Evolutionary conservation across 2,797 vertebrate species (phyloP).

Genomic region (Pachyuromys duprasi): DNA sequence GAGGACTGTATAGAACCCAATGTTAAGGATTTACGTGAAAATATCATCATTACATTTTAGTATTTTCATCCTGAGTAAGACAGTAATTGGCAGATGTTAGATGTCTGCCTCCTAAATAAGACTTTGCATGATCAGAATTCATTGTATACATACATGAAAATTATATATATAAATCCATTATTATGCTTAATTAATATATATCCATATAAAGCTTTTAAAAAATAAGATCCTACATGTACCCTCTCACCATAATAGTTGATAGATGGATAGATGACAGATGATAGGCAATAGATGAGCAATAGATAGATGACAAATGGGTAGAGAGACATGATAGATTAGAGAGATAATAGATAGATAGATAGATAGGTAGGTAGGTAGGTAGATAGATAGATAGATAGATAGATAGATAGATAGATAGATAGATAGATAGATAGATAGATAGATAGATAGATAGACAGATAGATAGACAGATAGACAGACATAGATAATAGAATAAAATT

Average conservation of each 20-base stretch:
- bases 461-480: not conserved
- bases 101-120: conserved; percentile 18
- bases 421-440: not conserved
- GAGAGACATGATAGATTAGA: not conserved
- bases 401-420: too few species aligned
- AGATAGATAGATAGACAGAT: not conserved
- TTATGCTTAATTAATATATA: not conserved
- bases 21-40: not conserved
- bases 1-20: not conserved
- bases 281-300: not conserved
- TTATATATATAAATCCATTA: not conserved
- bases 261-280: not conserved
- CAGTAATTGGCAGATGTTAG: conserved; percentile 13
- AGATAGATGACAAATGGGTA: not conserved
- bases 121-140: not conserved
- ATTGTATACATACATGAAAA: not conserved
- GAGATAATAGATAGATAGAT: too few species aligned
- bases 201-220: not conserved
- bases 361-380: not conserved
- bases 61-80: conserved; percentile 19
- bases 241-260: not conserved
- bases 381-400: not conserved
- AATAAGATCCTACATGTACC: not conserved
- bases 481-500: not conserved
- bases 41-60: conserved; percentile 7